Conservation (phyloP, 1,140 invertebrate genomes). For the Drosophila nikananu region DNA sequence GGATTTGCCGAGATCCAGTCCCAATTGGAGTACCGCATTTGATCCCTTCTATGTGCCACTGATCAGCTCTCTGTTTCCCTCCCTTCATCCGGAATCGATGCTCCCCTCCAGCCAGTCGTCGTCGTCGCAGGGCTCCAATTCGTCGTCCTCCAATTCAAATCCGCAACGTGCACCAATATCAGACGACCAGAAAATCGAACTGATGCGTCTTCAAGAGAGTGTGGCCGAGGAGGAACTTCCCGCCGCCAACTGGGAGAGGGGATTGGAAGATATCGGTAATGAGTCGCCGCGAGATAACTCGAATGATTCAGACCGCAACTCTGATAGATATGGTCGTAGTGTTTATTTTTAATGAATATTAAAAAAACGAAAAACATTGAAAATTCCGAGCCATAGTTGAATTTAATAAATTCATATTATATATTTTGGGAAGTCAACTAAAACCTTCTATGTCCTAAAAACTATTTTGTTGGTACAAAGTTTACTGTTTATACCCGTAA, state of each 20-base stretch:
- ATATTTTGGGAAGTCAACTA: not conserved
- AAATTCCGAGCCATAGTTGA: not conserved
- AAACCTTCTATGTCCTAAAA: no score
- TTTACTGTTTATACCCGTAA: not conserved
- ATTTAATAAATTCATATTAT: not conserved
- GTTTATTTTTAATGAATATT: constrained; percentile 1
- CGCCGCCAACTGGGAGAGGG: not conserved
- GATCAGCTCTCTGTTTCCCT: constrained; percentile 6
- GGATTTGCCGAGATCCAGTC: not conserved
- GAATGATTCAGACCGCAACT: constrained; percentile 9
- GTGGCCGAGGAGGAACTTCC: not conserved
- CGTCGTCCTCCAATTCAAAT: constrained; percentile 5
- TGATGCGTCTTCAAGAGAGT: constrained; percentile 9
- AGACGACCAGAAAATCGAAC: constrained; percentile 54
- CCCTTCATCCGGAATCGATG: not conserved
- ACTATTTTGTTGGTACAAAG: constrained; percentile 1
- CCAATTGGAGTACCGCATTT: not conserved
- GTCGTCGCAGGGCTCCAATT: not conserved
- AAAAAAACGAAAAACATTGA: no score
- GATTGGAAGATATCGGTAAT: not conserved
- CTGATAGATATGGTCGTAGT: constrained; percentile 3
- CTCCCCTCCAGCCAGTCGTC: not conserved
- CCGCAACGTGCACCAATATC: constrained; percentile 31
- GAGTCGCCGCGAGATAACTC: constrained; percentile 3
- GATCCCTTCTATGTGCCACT: constrained; percentile 6